Evolutionary conservation across 2,113 vertebrate species (phyloP), one percentile per base, ranked within the genome.

Genomic region (Serinus canaria): DNA sequence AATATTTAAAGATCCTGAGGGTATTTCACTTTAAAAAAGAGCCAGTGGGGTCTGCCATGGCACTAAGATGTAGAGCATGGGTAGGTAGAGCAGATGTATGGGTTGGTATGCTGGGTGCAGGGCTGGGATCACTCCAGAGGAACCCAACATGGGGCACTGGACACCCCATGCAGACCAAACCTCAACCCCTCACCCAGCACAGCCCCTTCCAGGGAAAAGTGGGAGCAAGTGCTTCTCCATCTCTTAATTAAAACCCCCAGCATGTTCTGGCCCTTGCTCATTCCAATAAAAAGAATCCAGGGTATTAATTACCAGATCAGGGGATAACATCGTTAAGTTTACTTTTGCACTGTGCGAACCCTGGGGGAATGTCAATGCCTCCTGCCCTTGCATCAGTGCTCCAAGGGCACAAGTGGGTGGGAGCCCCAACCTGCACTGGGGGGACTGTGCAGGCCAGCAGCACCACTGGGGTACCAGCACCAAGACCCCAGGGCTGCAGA

Each of bases 231-330:
- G 1, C 25, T 46, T 59, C 46, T 70, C 44, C 2, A 2, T 27
- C 68, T 79, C 69, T 52, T 91, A 46, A 91, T 92, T 92, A 87
- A 95, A 95, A 92, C 52, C 44, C 80, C 50, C 3, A 2, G 76
- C 77, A 81, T 83, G 73, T 92, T 63, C 86, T 19, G 46, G 87
- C 62, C 80, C 37, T 81, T 0, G 2, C 60, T 94, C 30, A 1
- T 81, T 78, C 60, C 80, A 92, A 18, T 41, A 28, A 78, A 89
- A 86, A 70, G 59, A 91, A 87, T 41, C 64, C 86, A 68, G 76
- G 52, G 69, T 87, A 91, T 96, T 96, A 96, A 96, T 94, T 92
- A 89, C 83, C 73, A 75, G 94, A 67, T 66, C 17, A 18, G 60
- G 9, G 15, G 89, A 84, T 91, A 92, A 68, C 2, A 22, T 35